These are phyloP conservation scores for Drosophila prosaltans DNA, from an alignment of 1,140 invertebrate species.

Conservation along the genomic window DNA sequence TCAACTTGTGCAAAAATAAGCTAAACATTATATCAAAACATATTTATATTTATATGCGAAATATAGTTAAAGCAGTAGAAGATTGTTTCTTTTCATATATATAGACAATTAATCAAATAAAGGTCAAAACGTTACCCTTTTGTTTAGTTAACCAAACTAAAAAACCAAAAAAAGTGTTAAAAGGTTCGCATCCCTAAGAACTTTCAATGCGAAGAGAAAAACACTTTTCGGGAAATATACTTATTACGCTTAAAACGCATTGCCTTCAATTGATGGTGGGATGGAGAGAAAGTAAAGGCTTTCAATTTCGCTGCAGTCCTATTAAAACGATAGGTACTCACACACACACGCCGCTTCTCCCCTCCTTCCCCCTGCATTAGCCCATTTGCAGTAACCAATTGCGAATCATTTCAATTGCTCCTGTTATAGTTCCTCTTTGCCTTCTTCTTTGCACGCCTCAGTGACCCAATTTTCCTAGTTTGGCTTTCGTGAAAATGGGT, in stretches of 20 bases:
- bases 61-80: too few relatives aligned
- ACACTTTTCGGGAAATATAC: slow-evolving; percentile 39
- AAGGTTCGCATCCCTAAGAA: neutral
- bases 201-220: slow-evolving; percentile 25
- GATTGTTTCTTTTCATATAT: too few relatives aligned
- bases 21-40: too few relatives aligned
- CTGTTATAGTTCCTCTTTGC: neutral
- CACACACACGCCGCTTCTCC: slow-evolving; percentile 15
- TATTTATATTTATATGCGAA: too few relatives aligned
- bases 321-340: slow-evolving; percentile 18
- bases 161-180: neutral
- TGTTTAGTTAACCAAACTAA: too few relatives aligned
- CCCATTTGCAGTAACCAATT: slow-evolving; percentile 56
- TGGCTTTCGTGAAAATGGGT: slow-evolving; percentile 42
- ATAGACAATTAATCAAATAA: too few relatives aligned
- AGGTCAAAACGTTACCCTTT: too few relatives aligned
- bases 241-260: slow-evolving; percentile 52
- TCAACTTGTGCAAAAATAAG: too few relatives aligned
- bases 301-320: slow-evolving; percentile 40
- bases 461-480: slow-evolving; percentile 69
- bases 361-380: slow-evolving; percentile 32
- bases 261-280: neutral
- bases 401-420: slow-evolving; percentile 58
- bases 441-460: slow-evolving; percentile 9
- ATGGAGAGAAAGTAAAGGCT: slow-evolving; percentile 18